phyloP scores from a whole-genome alignment of 1,140 invertebrate species.

The Hycleus phaleratus region DNA sequence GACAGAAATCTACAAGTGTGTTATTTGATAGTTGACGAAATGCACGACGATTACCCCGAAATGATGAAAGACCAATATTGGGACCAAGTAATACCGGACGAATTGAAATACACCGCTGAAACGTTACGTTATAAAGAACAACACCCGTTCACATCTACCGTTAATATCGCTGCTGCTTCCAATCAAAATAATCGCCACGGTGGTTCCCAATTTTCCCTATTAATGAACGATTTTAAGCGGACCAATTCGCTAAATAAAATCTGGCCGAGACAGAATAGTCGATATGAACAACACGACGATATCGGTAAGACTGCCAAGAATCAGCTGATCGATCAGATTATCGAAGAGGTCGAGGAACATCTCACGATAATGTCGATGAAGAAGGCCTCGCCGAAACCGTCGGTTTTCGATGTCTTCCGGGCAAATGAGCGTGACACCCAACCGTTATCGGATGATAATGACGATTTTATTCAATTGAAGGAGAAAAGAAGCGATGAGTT shows the following conservation, averaged over 20 bases:
- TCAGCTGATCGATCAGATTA: slow-evolving; percentile 51
- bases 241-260: slow-evolving; percentile 14
- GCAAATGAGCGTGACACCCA: too few relatives aligned
- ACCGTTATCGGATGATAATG: slow-evolving; percentile 20
- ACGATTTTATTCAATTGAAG: slow-evolving; percentile 33
- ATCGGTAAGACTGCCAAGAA: slow-evolving; percentile 43
- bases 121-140: slow-evolving; percentile 54
- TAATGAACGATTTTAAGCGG: slow-evolving; percentile 17
- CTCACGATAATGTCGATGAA: slow-evolving; percentile 62
- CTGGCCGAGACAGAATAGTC: slow-evolving; percentile 23
- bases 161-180: slow-evolving; percentile 50
- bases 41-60: slow-evolving; percentile 86
- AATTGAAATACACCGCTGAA: slow-evolving; percentile 72
- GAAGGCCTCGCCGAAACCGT: slow-evolving; percentile 46
- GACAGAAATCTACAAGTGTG: slow-evolving; percentile 75
- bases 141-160: slow-evolving; percentile 75
- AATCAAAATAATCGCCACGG: too few relatives aligned
- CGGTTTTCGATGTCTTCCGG: slow-evolving; percentile 49
- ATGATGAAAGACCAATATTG: slow-evolving; percentile 81
- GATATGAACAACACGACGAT: slow-evolving; percentile 48
- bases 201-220: slow-evolving; percentile 8
- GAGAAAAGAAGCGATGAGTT: slow-evolving; percentile 30
- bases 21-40: slow-evolving; percentile 86
- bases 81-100: slow-evolving; percentile 78
- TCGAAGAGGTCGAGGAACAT: slow-evolving; percentile 75